Base-by-base conservation (phyloP, 2,888 invertebrate species). In the Clivina fossor region DNA sequence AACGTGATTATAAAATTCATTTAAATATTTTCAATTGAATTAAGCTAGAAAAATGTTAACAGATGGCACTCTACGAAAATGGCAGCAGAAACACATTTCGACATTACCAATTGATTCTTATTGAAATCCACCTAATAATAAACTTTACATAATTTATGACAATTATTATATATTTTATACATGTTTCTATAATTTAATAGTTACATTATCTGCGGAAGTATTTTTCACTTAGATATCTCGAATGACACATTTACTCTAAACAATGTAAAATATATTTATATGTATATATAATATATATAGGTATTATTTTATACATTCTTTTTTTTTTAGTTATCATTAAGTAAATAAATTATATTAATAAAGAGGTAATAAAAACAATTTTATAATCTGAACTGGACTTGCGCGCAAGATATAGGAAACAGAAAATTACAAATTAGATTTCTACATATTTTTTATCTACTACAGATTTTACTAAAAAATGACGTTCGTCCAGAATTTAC, bases 141-240 rank as follows among this genome's bases (percentile, higher is more conserved):
- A 49, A 38, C 49, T 51, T 51, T 51, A 41, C 51, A 51, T 51
- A 41, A 26, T 51, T 51, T 51, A 40, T 51, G 51, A 51, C 41
- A 41, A 51, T 51, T 51, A 51, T 51, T 51, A 51, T 51, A 51
- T 51, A 51, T 51, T 51, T 51, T 51, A 51, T 51, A 51, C 51
- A 51, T 51, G 51, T 41, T 51, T 51, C 51, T 51, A 51, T 51
- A 41, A 41, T 40, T 51, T 51, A 51, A 51, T 51, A 51, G 51
- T 51, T 41, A 51, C 40, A 41, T 50, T 50, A 40, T 50, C 41
- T 50, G 40, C 51, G 51, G 30, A 51, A 51, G 40, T 51, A 51
- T 49, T 49, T 30, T 30, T 26, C 37, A 11, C 11, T 49, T 49
- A 49, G 38, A 49, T 49, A 49, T 44, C 44, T 44, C 53, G 35